Conservation (phyloP, 1,140 invertebrate species). For the Telenomus remus region DNA sequence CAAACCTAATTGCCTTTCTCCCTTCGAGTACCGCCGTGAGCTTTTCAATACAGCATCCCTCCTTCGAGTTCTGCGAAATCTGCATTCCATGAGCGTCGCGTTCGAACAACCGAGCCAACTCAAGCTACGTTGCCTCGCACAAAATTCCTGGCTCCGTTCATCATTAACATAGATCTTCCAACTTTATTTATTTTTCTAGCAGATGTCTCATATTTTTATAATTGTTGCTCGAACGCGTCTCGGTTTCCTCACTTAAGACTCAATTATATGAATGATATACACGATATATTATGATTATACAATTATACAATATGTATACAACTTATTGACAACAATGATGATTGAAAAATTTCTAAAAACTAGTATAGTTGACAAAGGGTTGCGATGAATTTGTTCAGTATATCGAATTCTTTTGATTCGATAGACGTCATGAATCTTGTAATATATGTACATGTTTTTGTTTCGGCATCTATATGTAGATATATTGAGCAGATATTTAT, state of each 20-base stretch:
- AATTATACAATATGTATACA: too few species aligned
- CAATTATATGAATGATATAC: conserved; percentile 9
- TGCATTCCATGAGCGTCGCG: conserved; percentile 3
- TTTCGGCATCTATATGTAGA: too few species aligned
- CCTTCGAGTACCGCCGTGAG: neutral
- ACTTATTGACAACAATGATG: too few species aligned
- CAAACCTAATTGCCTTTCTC: conserved; percentile 57
- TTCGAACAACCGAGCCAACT: conserved; percentile 4
- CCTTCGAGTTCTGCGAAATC: conserved; percentile 6
- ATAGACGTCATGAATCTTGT: too few species aligned
- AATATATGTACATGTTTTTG: too few species aligned
- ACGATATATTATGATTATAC: neutral
- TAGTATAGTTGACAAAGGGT: too few species aligned
- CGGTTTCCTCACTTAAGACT: conserved; percentile 3
- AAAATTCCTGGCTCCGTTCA: conserved; percentile 7
- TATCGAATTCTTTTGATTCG: too few species aligned
- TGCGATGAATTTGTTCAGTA: too few species aligned
- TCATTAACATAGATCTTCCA: conserved; percentile 12
- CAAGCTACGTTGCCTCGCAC: conserved; percentile 4
- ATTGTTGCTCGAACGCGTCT: conserved; percentile 12
- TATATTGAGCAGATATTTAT: too few species aligned
- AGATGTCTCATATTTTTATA: conserved; percentile 30
- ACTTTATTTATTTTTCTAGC: conserved; percentile 29
- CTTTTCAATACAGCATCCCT: conserved; percentile 21
- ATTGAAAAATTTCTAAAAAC: too few species aligned